Conservation (phyloP, 2,797 vertebrate genomes). For the Melanotaenia boesemani region DNA sequence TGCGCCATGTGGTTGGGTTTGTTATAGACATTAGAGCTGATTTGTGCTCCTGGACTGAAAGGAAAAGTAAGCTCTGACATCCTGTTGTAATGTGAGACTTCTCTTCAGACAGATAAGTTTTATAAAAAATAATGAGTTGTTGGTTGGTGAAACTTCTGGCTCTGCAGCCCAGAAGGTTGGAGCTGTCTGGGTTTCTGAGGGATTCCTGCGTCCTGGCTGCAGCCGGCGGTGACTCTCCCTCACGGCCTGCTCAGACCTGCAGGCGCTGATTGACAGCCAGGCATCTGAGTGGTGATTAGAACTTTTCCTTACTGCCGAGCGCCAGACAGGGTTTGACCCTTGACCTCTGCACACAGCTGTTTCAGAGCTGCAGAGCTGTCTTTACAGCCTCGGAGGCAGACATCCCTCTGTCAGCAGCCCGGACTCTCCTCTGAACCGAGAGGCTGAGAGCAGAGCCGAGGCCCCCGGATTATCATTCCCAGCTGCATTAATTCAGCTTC, state of each 20-base stretch:
- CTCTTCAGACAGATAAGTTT: conserved; percentile 73
- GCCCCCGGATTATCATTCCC: not conserved
- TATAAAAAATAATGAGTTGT: conserved; percentile 13
- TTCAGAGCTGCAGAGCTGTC: conserved; percentile 66
- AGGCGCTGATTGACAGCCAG: conserved; percentile 79
- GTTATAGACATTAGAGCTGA: conserved; percentile 82
- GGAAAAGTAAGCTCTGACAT: conserved; percentile 70
- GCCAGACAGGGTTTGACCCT: conserved; percentile 83
- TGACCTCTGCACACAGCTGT: conserved; percentile 85
- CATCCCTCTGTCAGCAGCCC: conserved; percentile 29
- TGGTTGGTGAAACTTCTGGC: too few relatives aligned
- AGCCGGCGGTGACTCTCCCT: conserved; percentile 26
- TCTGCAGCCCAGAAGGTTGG: not conserved
- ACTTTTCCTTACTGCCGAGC: conserved; percentile 73
- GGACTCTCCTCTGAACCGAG: too few relatives aligned
- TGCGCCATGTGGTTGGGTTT: conserved; percentile 76
- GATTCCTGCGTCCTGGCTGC: conserved; percentile 11
- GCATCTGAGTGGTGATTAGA: conserved; percentile 83
- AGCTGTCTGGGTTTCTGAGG: conserved; percentile 28
- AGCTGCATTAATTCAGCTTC: conserved; percentile 16
- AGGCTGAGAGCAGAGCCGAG: not conserved
- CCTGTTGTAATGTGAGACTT: conserved; percentile 65
- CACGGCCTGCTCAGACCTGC: conserved; percentile 77
- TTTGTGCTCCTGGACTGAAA: conserved; percentile 63
- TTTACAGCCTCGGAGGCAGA: conserved; percentile 68